Evolutionary conservation across 2,797 vertebrate genomes (phyloP).

Genomic region (Anas bernieri): DNA sequence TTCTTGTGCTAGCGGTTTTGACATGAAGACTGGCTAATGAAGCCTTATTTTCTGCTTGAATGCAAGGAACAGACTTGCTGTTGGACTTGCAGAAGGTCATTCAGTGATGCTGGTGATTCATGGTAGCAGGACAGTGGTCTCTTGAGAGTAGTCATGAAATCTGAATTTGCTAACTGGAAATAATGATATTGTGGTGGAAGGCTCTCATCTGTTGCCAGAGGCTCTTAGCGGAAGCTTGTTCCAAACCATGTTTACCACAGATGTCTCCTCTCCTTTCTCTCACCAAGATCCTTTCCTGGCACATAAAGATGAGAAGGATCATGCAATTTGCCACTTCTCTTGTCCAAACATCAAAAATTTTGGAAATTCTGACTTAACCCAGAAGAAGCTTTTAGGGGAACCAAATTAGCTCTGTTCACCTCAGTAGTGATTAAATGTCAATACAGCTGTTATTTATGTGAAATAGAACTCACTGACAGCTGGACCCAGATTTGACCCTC

Average conservation of each 20-base stretch:
- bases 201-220: constrained; percentile 61
- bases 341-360: constrained; percentile 30
- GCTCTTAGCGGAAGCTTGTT: constrained; percentile 9
- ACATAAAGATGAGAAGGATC: constrained; percentile 22
- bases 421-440: constrained; percentile 15
- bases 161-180: constrained; percentile 60
- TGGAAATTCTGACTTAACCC: constrained; percentile 41
- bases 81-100: constrained; percentile 28
- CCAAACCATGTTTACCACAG: constrained; percentile 64
- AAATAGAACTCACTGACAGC: neutral
- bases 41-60: constrained; percentile 47
- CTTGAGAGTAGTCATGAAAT: constrained; percentile 42
- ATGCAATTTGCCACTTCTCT: constrained; percentile 19
- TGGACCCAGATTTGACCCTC: neutral
- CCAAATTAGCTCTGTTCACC: constrained; percentile 21
- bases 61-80: neutral
- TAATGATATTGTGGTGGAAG: constrained; percentile 60
- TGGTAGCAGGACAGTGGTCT: constrained; percentile 31
- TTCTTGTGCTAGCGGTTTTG: constrained; percentile 9
- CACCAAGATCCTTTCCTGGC: constrained; percentile 35
- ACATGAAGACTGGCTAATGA: neutral
- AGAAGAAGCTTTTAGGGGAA: constrained; percentile 9
- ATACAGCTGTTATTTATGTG: constrained; percentile 15
- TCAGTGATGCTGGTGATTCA: constrained; percentile 34
- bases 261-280: constrained; percentile 51